Conservation (phyloP, 2,888 invertebrate species). For the Polia nebulosa region DNA sequence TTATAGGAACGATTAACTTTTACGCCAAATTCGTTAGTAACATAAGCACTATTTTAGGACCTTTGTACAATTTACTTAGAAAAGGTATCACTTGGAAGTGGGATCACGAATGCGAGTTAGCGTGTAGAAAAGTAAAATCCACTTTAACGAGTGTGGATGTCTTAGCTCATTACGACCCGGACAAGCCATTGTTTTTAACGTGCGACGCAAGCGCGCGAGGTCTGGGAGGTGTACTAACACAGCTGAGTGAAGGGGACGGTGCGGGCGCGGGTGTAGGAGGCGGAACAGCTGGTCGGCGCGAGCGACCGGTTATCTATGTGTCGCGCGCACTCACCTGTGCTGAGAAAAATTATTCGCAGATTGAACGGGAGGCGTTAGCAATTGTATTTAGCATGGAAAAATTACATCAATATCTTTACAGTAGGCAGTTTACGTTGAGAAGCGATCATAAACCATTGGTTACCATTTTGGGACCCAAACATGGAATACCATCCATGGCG, state of each 20-base stretch:
- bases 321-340: neutral
- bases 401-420: no score
- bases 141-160: conserved; percentile 1
- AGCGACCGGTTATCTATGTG: conserved; percentile 4
- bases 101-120: neutral
- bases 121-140: conserved; percentile 4
- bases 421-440: no score
- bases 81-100: neutral
- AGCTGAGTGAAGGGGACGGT: neutral
- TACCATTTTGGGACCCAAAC: neutral
- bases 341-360: conserved; percentile 4
- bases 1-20: conserved; percentile 3
- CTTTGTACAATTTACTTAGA: neutral
- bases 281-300: neutral
- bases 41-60: neutral
- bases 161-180: neutral
- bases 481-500: conserved; percentile 1
- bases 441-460: neutral
- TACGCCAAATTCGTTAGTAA: neutral
- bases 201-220: conserved; percentile 3
- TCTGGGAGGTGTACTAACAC: neutral
- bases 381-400: no score
- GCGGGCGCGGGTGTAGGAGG: neutral
- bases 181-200: neutral
- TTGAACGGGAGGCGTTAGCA: neutral